Evolutionary conservation across 2,888 invertebrate species (phyloP).

Genomic region (Habrosyne pyritoides): DNA sequence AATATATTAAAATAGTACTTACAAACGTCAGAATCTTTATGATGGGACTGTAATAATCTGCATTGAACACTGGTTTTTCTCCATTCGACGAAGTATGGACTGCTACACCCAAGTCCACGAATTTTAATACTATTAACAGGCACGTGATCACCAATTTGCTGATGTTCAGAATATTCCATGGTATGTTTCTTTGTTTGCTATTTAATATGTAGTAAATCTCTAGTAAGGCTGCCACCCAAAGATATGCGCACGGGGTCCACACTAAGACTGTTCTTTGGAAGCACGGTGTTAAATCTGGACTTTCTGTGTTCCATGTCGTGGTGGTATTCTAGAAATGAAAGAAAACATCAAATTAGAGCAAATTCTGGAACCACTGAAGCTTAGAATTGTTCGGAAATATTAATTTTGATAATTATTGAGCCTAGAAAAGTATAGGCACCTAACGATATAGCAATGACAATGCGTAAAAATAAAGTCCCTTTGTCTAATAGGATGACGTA

Average conservation of each 20-base stretch:
- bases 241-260: slow-evolving; percentile 94
- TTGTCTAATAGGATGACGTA: neutral
- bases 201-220: slow-evolving; percentile 90
- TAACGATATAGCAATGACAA: neutral
- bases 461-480: neutral
- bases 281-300: slow-evolving; percentile 94
- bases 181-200: slow-evolving; percentile 90
- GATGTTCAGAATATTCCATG: slow-evolving; percentile 89
- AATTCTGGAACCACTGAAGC: too few relatives aligned
- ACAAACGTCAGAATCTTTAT: slow-evolving; percentile 92
- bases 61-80: slow-evolving; percentile 82
- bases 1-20: slow-evolving; percentile 74
- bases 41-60: slow-evolving; percentile 90
- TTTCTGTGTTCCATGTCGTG: slow-evolving; percentile 90
- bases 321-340: slow-evolving; percentile 86
- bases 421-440: neutral
- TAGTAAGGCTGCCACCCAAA: slow-evolving; percentile 90
- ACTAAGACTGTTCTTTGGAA: slow-evolving; percentile 95
- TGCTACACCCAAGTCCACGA: slow-evolving; percentile 87
- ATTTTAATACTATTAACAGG: slow-evolving; percentile 86
- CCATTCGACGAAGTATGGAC: slow-evolving; percentile 81
- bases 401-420: too few relatives aligned
- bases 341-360: neutral
- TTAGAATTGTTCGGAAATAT: too few relatives aligned
- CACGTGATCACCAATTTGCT: slow-evolving; percentile 87